phyloP scores from a whole-genome alignment of 2,113 vertebrate species.

The Toxostoma redivivum region DNA sequence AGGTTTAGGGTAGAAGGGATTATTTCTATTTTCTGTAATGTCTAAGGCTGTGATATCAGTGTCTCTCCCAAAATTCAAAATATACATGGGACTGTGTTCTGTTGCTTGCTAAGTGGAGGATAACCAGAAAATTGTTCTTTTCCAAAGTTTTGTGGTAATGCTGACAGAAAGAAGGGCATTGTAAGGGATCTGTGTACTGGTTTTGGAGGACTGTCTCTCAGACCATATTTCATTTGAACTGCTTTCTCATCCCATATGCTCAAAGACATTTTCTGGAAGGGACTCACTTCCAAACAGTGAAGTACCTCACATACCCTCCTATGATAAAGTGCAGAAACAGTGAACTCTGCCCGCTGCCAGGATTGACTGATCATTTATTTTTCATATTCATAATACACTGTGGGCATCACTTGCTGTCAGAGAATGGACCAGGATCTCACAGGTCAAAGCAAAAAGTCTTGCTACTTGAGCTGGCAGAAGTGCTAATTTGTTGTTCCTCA shows the following conservation, averaged over 20 bases:
- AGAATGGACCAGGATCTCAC: neutral
- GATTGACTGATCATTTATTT: neutral
- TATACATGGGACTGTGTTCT: neutral
- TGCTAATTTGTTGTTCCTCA: neutral
- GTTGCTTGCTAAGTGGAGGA: neutral
- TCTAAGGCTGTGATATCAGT: neutral
- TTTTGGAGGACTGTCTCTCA: neutral
- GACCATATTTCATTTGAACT: neutral
- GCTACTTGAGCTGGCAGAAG: neutral
- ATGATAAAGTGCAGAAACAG: neutral
- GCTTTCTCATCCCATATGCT: neutral
- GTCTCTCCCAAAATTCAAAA: neutral
- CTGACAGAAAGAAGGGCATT: neutral
- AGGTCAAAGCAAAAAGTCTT: neutral
- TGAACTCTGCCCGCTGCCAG: neutral
- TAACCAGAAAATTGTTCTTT: neutral
- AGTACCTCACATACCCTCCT: neutral
- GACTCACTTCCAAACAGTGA: neutral
- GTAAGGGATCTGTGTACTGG: neutral
- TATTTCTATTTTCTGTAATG: neutral
- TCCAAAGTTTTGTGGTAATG: neutral
- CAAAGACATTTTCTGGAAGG: neutral
- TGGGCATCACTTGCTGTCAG: neutral
- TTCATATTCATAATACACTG: neutral
- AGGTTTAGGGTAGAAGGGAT: neutral